Evolutionary conservation across 2,113 vertebrate genomes (phyloP).

Genomic region (Indri indri): DNA sequence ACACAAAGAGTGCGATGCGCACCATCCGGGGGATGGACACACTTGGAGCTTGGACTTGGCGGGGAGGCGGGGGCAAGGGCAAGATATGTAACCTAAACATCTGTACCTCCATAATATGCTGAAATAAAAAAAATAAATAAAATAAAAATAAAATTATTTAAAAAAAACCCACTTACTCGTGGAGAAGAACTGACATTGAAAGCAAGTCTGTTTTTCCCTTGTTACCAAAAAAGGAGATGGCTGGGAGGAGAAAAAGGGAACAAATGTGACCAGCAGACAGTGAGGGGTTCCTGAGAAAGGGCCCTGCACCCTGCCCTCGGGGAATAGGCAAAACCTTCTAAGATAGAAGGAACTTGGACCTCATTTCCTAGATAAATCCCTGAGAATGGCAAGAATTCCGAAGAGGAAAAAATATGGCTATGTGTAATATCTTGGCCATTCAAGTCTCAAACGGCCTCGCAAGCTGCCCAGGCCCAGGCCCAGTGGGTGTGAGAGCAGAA

Average conservation of each 20-base stretch:
- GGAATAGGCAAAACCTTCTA: neutral
- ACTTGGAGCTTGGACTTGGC: too few relatives aligned
- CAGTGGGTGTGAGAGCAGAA: neutral
- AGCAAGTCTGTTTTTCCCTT: neutral
- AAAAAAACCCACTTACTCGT: neutral
- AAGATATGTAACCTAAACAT: too few relatives aligned
- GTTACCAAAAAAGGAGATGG: neutral
- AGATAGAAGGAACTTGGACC: neutral
- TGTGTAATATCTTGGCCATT: neutral
- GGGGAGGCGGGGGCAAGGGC: too few relatives aligned
- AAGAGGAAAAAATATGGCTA: neutral
- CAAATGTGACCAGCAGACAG: neutral
- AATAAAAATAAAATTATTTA: too few relatives aligned
- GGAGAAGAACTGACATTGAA: neutral
- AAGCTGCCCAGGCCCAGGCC: neutral
- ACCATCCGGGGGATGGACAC: too few relatives aligned
- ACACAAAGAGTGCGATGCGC: too few relatives aligned
- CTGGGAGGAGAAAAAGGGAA: neutral
- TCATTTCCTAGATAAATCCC: neutral
- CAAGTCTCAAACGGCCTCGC: neutral
- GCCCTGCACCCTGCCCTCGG: neutral
- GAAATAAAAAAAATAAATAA: too few relatives aligned
- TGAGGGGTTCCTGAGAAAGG: neutral
- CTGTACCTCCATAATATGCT: too few relatives aligned
- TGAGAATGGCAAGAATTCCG: neutral